Conservation (phyloP, 2,113 vertebrate species). For the Lepus timidus region DNA sequence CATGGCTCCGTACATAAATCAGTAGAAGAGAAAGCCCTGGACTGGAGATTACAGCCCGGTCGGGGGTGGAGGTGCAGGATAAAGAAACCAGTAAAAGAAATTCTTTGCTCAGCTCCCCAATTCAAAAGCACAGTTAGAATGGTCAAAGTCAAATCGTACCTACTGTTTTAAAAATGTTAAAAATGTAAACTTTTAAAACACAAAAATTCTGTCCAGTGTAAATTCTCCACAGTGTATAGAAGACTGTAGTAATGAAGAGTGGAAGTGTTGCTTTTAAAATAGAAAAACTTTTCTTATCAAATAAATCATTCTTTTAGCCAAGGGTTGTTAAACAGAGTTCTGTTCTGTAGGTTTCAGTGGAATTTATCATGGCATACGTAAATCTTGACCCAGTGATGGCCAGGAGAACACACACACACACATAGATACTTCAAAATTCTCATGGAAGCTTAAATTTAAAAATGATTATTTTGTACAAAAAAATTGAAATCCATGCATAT, state of each 20-base stretch:
- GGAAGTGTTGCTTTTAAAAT: background rate
- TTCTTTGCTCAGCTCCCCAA: background rate
- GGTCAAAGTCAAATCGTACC: constrained; percentile 7
- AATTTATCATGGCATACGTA: background rate
- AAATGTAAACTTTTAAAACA: background rate
- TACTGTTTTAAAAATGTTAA: background rate
- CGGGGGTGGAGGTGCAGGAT: background rate
- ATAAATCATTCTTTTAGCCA: background rate
- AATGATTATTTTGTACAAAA: no score
- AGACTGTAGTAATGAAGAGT: background rate
- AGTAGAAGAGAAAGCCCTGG: constrained; percentile 22
- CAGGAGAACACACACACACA: background rate
- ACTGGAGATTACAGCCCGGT: background rate
- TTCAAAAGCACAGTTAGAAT: constrained; percentile 13
- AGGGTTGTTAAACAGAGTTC: background rate
- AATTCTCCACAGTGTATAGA: background rate
- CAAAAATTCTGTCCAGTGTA: background rate
- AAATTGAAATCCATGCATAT: no score
- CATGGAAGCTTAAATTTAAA: no score
- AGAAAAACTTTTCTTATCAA: background rate
- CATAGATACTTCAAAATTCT: no score
- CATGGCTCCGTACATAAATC: background rate
- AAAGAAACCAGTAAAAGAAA: background rate
- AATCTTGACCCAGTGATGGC: background rate
- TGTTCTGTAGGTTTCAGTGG: background rate